These are phyloP conservation scores for Himalopsyche phryganea DNA, from an alignment of 1,140 invertebrate species.

Conservation along the genomic window DNA sequence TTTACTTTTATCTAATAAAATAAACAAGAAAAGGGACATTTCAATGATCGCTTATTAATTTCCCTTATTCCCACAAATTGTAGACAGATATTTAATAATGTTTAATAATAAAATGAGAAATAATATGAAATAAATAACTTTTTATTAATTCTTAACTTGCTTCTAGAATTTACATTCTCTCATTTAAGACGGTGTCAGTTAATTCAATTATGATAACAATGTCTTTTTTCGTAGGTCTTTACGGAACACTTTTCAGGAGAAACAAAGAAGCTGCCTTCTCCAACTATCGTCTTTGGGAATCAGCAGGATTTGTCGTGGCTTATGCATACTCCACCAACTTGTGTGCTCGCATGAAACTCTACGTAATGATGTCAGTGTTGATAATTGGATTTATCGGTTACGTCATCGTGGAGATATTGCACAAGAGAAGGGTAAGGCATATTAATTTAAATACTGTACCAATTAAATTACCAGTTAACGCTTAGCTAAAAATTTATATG, in stretches of 20 bases:
- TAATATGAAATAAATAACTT: no score
- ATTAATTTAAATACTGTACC: background rate
- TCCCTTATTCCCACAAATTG: no score
- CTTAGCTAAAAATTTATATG: background rate
- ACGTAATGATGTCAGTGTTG: constrained; percentile 79
- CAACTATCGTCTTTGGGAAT: constrained; percentile 93
- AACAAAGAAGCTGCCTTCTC: constrained; percentile 96
- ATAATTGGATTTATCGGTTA: constrained; percentile 78
- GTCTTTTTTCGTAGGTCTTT: constrained; percentile 75
- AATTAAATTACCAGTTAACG: background rate
- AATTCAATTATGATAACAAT: no score
- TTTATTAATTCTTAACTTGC: no score
- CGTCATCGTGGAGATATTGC: constrained; percentile 75
- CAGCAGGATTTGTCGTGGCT: constrained; percentile 86
- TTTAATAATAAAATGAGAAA: no score
- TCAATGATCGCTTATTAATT: no score
- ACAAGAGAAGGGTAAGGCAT: constrained; percentile 65
- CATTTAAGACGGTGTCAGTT: no score
- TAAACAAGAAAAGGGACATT: no score
- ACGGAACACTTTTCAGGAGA: constrained; percentile 86
- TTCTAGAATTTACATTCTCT: no score
- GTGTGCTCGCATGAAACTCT: constrained; percentile 86
- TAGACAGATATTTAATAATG: no score
- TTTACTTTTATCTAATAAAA: no score
- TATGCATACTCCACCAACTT: constrained; percentile 85